A percentile compares a stretch with the other conserved stretches of the same genome.
Conservation (phyloP, 2,888 invertebrate species). For the Anarsia innoxiella region DNA sequence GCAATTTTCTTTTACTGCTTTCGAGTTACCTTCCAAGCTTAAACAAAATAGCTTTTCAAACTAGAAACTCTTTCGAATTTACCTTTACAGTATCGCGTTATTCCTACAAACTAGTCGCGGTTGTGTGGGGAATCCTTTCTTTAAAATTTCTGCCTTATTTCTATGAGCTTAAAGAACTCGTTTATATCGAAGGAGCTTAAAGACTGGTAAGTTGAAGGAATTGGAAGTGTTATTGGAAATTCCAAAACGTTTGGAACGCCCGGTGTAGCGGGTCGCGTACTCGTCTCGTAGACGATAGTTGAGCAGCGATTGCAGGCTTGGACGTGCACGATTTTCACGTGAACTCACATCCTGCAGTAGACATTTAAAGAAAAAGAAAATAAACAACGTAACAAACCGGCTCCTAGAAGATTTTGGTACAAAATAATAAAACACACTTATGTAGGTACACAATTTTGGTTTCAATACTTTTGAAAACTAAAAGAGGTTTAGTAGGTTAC, state of each 20-base stretch:
- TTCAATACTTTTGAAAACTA: no score
- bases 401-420: no score
- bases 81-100: conserved; percentile 55
- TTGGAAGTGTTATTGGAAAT: conserved; percentile 64
- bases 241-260: conserved; percentile 58
- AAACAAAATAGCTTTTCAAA: conserved; percentile 42
- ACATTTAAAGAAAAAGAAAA: no score
- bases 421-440: no score
- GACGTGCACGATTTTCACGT: conserved; percentile 46
- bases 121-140: no score
- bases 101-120: conserved; percentile 33
- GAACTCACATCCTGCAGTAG: no score
- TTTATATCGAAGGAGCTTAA: not conserved
- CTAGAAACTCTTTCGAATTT: conserved; percentile 61
- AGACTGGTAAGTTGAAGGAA: not conserved
- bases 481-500: no score
- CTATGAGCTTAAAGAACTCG: not conserved
- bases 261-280: conserved; percentile 34
- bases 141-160: conserved; percentile 25
- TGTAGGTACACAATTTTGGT: no score
- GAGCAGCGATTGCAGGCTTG: conserved; percentile 55
- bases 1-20: conserved; percentile 47
- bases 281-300: conserved; percentile 57
- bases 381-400: no score
- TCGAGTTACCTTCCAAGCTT: conserved; percentile 29